phyloP scores from a whole-genome alignment of 2,888 invertebrate species.

The Tachystola acroxantha region DNA sequence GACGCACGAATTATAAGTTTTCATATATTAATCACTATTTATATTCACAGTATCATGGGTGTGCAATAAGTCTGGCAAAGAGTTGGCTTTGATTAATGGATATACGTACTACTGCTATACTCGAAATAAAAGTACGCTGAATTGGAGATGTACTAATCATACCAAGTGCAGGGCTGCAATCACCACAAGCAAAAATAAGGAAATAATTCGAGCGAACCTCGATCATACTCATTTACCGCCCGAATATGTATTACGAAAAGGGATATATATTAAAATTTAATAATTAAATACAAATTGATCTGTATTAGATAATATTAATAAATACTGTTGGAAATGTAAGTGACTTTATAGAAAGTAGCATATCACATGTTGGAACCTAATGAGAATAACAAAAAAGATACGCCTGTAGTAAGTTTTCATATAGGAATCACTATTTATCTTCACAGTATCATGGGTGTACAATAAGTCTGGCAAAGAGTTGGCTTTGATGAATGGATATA shows the following conservation, averaged over 20 bases:
- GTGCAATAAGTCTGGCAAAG: conserved; percentile 24
- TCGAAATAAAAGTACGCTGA: conserved; percentile 11
- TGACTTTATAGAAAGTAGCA: no score
- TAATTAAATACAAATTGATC: no score
- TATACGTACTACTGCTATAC: conserved; percentile 31
- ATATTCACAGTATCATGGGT: conserved; percentile 7
- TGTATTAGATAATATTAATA: no score
- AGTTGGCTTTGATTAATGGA: conserved; percentile 27
- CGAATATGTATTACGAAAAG: conserved; percentile 14
- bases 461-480: no score
- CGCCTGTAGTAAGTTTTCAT: no score
- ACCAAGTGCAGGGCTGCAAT: background rate
- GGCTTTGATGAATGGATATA: conserved; percentile 6
- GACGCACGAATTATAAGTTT: no score
- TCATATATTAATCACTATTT: background rate
- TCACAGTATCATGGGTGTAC: no score
- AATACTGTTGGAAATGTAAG: no score
- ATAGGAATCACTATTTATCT: no score
- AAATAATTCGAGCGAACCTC: conserved; percentile 6
- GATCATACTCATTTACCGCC: conserved; percentile 17
- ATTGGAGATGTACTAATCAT: conserved; percentile 24
- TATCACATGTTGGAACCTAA: no score
- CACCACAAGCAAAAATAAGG: conserved; percentile 2
- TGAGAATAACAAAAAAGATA: no score
- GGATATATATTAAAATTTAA: conserved; percentile 2